A percentile compares a stretch with the other conserved stretches of the same genome.
Conservation (phyloP, 2,888 invertebrate genomes). For the Ommatoiulus sabulosus region DNA sequence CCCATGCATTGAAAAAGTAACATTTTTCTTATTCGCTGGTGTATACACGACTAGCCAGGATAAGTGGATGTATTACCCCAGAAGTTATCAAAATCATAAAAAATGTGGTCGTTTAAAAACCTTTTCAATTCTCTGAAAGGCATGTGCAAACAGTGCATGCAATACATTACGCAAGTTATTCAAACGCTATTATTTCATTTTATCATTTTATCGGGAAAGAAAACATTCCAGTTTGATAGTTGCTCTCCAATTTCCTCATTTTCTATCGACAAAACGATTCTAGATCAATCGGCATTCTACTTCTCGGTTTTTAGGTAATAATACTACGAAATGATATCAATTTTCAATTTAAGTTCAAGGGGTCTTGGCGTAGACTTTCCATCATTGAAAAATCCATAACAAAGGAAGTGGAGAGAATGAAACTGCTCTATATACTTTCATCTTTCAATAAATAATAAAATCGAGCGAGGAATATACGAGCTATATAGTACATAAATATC, state of each 20-base stretch:
- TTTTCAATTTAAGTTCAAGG: neutral
- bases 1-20: too few species aligned
- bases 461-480: neutral
- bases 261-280: neutral
- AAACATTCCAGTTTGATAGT: neutral
- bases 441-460: neutral
- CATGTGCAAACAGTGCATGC: too few species aligned
- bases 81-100: too few species aligned
- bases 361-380: neutral
- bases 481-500: neutral
- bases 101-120: too few species aligned
- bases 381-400: neutral
- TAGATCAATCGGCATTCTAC: neutral
- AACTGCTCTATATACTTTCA: neutral
- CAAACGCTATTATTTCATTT: too few species aligned
- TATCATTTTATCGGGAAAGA: neutral
- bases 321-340: neutral
- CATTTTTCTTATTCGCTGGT: too few species aligned
- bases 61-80: too few species aligned
- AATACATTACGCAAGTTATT: too few species aligned
- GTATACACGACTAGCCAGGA: too few species aligned
- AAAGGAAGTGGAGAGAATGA: neutral
- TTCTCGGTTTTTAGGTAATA: neutral
- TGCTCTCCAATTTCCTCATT: neutral
- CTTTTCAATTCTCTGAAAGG: too few species aligned